Evolutionary conservation across 2,797 vertebrate genomes (phyloP).

Genomic region (Gobio occitaniae): DNA sequence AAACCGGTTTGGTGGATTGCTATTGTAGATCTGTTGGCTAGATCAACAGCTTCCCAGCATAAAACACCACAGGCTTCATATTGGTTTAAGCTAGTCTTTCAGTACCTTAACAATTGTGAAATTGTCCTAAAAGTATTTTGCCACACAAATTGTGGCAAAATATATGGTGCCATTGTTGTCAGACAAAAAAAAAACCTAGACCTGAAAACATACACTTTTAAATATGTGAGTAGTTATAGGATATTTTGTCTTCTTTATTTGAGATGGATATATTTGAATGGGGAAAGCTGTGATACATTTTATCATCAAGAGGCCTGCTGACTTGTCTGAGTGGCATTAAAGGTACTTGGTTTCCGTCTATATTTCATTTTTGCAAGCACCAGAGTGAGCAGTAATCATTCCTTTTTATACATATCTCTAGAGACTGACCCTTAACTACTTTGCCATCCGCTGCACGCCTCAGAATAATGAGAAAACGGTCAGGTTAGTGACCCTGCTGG

Average conservation of each 20-base stretch:
- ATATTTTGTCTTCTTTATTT: too few species aligned
- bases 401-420: conserved; percentile 28
- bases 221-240: too few species aligned
- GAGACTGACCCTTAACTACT: conserved; percentile 29
- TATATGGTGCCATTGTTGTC: too few species aligned
- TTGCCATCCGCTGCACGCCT: conserved; percentile 7
- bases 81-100: neutral
- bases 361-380: neutral
- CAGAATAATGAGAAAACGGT: conserved; percentile 51
- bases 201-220: too few species aligned
- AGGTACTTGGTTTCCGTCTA: neutral
- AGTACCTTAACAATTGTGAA: neutral
- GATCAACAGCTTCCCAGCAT: neutral
- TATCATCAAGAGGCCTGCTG: neutral
- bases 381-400: conserved; percentile 39
- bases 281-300: neutral
- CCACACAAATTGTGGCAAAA: too few species aligned
- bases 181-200: too few species aligned
- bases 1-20: conserved; percentile 3
- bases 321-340: neutral
- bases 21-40: conserved; percentile 12
- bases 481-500: conserved; percentile 38
- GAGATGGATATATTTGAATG: neutral
- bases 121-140: neutral
- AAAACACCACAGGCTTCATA: neutral